Conservation (phyloP, 2,113 vertebrate genomes). For the Crypturellus undulatus region DNA sequence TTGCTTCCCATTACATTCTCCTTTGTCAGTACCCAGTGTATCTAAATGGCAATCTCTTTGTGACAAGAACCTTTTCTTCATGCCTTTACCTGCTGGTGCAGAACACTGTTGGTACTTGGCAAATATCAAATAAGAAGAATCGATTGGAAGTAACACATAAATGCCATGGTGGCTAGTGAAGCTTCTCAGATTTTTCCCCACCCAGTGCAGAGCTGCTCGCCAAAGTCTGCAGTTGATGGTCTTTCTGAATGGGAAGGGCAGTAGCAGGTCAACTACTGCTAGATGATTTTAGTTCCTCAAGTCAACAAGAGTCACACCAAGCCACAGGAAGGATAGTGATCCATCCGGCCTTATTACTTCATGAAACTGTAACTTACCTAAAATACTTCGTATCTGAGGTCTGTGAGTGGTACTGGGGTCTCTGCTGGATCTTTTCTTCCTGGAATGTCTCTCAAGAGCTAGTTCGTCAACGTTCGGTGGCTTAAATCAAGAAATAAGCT, state of each 20-base stretch:
- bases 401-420: neutral
- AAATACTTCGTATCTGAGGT: neutral
- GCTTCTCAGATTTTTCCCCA: conserved; percentile 9
- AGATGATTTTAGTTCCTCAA: neutral
- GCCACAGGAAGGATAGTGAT: neutral
- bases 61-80: conserved; percentile 54
- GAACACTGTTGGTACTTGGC: conserved; percentile 25
- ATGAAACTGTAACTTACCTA: neutral
- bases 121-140: conserved; percentile 42
- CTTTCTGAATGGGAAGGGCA: neutral
- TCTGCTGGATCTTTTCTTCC: neutral
- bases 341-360: neutral
- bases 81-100: conserved; percentile 50
- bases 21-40: conserved; percentile 45
- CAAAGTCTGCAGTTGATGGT: neutral
- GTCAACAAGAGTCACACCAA: neutral
- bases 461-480: neutral
- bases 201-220: neutral
- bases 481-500: neutral
- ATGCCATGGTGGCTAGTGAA: conserved; percentile 2
- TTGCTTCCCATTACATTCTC: conserved; percentile 40
- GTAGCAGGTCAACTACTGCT: neutral
- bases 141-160: neutral
- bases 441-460: neutral
- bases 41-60: conserved; percentile 57